These are phyloP conservation scores for Mastomys coucha DNA, from an alignment of 2,113 vertebrate species.

Conservation along the genomic window DNA sequence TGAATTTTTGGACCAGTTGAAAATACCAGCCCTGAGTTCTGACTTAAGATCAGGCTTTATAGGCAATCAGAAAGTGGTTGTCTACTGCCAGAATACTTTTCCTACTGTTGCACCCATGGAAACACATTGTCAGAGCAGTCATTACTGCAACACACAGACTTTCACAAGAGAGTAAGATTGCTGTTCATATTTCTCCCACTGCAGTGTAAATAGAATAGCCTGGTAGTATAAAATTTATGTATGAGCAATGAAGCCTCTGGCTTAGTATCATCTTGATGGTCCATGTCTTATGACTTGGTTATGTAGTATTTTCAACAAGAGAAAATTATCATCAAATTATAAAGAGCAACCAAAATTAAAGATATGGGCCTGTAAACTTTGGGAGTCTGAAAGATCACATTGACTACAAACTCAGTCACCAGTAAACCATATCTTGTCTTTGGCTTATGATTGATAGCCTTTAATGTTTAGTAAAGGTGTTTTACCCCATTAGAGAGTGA, in stretches of 20 bases:
- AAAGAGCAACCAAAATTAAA: neutral
- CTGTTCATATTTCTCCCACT: neutral
- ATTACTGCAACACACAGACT: neutral
- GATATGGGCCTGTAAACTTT: neutral
- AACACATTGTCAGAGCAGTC: neutral
- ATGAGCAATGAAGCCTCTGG: neutral
- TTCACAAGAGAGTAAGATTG: neutral
- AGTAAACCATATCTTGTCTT: neutral
- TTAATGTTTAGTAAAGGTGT: neutral
- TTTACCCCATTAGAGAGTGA: neutral
- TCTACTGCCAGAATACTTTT: neutral
- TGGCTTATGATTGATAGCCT: neutral
- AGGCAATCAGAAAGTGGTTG: neutral
- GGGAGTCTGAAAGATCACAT: neutral
- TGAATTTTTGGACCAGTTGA: neutral
- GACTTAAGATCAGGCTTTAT: neutral
- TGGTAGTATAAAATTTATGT: neutral
- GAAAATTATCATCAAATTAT: neutral
- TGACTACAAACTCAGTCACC: neutral
- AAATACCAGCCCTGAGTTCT: neutral
- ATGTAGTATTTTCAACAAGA: neutral
- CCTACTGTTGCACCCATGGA: neutral
- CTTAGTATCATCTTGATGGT: neutral
- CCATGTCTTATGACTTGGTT: neutral
- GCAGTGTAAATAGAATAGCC: neutral